phyloP scores from a whole-genome alignment of 2,113 vertebrate species.

The Mormoops blainvillei region DNA sequence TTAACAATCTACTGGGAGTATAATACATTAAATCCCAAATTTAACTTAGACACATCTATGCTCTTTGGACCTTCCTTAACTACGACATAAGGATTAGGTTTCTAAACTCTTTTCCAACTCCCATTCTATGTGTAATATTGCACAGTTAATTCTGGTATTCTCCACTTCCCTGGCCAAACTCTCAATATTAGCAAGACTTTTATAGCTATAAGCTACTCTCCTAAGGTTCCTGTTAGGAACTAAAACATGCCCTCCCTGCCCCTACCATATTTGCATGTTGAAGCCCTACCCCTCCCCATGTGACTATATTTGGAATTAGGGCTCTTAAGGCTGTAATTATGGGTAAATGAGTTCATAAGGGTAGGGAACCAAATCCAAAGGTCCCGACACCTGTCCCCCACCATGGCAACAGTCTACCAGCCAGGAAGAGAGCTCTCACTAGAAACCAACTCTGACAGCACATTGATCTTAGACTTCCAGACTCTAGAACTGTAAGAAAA shows the following conservation, averaged over 20 bases:
- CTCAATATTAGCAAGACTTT: not conserved
- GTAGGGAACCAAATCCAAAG: not conserved
- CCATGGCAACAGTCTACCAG: not conserved
- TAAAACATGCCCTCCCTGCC: not conserved
- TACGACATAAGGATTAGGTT: not conserved
- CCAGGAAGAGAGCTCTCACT: not conserved
- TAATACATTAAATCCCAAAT: not conserved
- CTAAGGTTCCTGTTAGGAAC: not conserved
- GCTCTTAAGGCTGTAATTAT: not conserved
- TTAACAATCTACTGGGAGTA: not conserved
- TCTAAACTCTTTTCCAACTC: not conserved
- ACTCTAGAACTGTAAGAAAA: not conserved
- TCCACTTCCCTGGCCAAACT: not conserved
- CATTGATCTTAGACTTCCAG: not conserved
- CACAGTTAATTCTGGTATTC: not conserved
- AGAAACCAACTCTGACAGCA: not conserved
- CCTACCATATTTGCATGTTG: not conserved
- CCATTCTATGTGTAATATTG: not conserved
- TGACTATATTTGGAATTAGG: not conserved
- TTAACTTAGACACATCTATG: not conserved
- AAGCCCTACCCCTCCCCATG: not conserved
- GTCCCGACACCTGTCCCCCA: not conserved
- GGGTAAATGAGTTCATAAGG: not conserved
- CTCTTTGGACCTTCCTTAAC: not conserved
- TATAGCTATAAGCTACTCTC: not conserved